Conservation (phyloP, 2,888 invertebrate genomes). For the Conchocele bisecta region DNA sequence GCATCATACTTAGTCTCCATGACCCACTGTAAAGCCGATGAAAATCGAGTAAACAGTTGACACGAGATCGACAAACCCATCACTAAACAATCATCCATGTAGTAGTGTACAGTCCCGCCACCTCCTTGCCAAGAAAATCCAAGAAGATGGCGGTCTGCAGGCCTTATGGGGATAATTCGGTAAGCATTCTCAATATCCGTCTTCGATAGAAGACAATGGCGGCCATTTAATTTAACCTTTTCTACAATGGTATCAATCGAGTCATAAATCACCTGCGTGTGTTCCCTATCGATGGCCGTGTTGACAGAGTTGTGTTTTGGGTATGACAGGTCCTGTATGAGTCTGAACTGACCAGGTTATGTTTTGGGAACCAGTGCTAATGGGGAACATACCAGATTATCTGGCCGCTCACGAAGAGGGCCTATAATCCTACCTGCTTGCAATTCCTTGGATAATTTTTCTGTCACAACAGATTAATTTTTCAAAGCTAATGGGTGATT, state of each 20-base stretch:
- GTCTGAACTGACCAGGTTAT: no score
- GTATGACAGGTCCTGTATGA: no score
- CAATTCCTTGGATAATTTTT: not conserved
- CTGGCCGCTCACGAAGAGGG: not conserved
- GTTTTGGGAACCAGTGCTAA: not conserved
- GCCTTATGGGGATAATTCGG: not conserved
- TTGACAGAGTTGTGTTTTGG: no score
- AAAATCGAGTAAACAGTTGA: not conserved
- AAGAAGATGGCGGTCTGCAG: not conserved
- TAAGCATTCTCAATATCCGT: not conserved
- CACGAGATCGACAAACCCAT: slow-evolving; percentile 1
- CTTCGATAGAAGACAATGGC: not conserved
- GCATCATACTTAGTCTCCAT: not conserved
- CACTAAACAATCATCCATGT: no score
- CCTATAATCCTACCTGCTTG: not conserved
- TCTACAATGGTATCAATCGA: not conserved
- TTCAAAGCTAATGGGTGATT: not conserved
- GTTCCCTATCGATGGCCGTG: no score
- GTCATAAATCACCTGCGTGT: not conserved
- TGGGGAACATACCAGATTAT: not conserved
- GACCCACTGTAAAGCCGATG: not conserved
- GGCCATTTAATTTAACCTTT: not conserved
- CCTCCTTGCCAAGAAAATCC: not conserved
- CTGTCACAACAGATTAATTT: not conserved
- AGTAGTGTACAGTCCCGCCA: not conserved